Evolutionary conservation across 2,888 invertebrate species (phyloP).

Genomic region (Tachina lurida): DNA sequence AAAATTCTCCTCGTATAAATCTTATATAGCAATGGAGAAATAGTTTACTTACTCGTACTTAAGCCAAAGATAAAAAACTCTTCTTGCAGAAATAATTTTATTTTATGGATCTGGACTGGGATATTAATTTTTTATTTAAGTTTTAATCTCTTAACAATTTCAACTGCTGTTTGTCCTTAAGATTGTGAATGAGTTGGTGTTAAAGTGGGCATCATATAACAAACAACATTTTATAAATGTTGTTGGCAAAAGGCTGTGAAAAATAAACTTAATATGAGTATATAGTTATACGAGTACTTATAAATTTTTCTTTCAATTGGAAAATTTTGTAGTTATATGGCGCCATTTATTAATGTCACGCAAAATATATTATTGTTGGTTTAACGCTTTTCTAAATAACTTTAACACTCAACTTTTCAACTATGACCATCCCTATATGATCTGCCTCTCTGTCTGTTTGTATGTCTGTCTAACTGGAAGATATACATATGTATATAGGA

Average conservation of each 20-base stretch:
- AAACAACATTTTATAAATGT: slow-evolving; percentile 33
- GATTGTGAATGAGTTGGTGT: not conserved
- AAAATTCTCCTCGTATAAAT: no score
- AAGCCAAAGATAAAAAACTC: no score
- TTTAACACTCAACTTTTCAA: slow-evolving; percentile 59
- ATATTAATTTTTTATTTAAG: no score
- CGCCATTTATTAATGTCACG: slow-evolving; percentile 69
- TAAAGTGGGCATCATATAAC: slow-evolving; percentile 18
- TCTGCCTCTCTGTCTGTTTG: not conserved
- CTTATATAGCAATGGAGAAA: no score
- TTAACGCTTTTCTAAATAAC: slow-evolving; percentile 37
- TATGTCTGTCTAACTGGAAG: not conserved
- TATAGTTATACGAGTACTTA: not conserved
- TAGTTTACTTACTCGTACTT: no score
- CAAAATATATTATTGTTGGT: slow-evolving; percentile 15
- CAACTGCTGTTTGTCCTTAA: not conserved
- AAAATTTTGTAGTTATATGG: slow-evolving; percentile 48
- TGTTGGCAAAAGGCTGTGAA: slow-evolving; percentile 53
- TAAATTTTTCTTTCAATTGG: not conserved
- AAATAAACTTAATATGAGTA: slow-evolving; percentile 29
- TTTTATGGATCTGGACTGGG: no score
- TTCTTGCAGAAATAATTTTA: no score
- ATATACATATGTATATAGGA: not conserved
- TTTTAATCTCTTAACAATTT: not conserved
- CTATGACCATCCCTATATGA: slow-evolving; percentile 2